Evolutionary conservation across 2,888 invertebrate genomes (phyloP), one percentile per base, ranked within the genome.

Genomic region (Harpalus rufipes): DNA sequence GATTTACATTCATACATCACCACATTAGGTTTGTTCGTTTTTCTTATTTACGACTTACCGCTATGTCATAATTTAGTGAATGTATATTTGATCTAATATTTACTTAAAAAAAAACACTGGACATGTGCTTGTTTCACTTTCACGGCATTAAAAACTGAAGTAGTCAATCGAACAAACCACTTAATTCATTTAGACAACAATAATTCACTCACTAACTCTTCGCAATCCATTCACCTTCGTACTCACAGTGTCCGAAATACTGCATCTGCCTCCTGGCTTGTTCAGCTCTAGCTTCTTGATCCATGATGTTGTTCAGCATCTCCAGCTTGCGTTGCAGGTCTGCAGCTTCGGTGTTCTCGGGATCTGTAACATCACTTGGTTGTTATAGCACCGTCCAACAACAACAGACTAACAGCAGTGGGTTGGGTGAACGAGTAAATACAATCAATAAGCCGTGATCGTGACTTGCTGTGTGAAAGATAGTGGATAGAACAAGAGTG

Each of bases 251-350:
- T 88, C 95, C 95, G 89, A 94, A 93, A 91, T 96, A 96, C 91
- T 96, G 95, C 93, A 95, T 94, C 91, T 96, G 96, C 88, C 96
- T 92, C 85, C 95, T 93, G 84, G 95, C 95, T 90, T 96, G 96
- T 90, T 96, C 95, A 84, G 94, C 95, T 86, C 95, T 92, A 76
- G 93, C 93, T 91, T 97, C 97, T 89, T 97, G 96, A 91, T 97
- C 97, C 93, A 97, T 95, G 89, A 97, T 96, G 89, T 95, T 96
- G 92, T 98, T 98, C 90, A 98, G 93, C 91, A 96, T 93, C 91
- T 97, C 97, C 89, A 98, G 92, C 92, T 98, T 98, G 90, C 96
- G 94, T 92, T 97, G 97, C 89, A 98, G 93, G 91, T 97, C 97
- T 86, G 95, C 95, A 72, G 96, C 96, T 89, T 95, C 96, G 88